Evolutionary conservation across 2,113 vertebrate genomes (phyloP), one percentile per base, ranked within the genome.

Genomic region (Bolborhynchus lineola): DNA sequence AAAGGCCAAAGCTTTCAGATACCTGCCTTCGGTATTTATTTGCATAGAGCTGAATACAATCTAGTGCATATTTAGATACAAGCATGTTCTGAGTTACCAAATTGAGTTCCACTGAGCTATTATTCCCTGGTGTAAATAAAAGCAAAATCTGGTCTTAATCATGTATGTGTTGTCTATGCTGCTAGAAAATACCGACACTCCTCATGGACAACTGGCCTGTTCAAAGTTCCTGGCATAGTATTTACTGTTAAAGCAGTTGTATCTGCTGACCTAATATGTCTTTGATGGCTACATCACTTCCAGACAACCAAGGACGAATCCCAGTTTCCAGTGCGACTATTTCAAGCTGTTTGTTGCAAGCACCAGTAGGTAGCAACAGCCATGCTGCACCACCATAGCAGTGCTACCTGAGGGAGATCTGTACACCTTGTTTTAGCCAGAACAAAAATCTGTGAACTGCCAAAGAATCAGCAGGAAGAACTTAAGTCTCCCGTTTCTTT

Each of bases 271-370:
- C 94, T 94, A 57, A 91, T 95, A 95, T 94, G 84, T 33, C 91
- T 60, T 77, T 76, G 70, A 53, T 80, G 67, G 59, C 82, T 91
- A 90, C 75, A 90, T 93, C 95, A 95, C 90, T 42, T 87, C 41
- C 65, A 94, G 93, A 95, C 86, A 91, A 52, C 89, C 37, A 86
- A 97, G 95, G 93, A 95, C 84, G 94, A 82, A 72, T n/a, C 49
- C 79, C 81, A 70, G 72, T 57, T 84, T 31, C 57, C 84, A 57
- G 62, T 13, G 67, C 57, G 28, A 31, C 78, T 25, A 69, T 47
- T 84, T 76, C 91, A 89, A 91, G 89, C 94, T 90, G 86, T 13
- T 87, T 33, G 6, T 2, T 72, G 81, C 63, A 35, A 82, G 59
- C 57, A 79, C 26, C 33, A 33, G 65, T 2, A 71, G 84, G 55